Conservation (phyloP, 1,140 invertebrate genomes). For the Temnothorax curvispinosus region DNA sequence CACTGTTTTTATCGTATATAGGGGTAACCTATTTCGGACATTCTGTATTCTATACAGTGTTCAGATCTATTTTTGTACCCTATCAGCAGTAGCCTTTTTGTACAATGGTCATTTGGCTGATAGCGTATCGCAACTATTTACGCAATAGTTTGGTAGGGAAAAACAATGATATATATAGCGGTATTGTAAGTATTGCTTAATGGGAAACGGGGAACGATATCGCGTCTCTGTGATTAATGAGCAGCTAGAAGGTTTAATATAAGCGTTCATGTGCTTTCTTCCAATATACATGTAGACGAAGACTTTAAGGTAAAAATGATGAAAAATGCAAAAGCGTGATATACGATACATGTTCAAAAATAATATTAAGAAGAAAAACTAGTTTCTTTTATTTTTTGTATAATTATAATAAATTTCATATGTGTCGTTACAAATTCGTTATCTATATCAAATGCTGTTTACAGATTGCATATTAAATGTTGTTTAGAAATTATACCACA, state of each 20-base stretch:
- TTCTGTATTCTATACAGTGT: neutral
- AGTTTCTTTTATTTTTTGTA: neutral
- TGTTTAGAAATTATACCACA: neutral
- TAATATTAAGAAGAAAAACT: neutral
- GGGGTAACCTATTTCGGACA: constrained; percentile 12
- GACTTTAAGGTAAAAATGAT: neutral
- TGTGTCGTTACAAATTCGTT: neutral
- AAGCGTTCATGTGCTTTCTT: neutral
- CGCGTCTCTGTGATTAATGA: neutral
- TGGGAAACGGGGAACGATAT: neutral
- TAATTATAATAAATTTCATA: neutral
- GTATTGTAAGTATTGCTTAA: neutral
- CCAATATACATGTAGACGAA: neutral
- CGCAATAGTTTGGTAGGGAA: neutral
- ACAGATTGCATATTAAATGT: neutral
- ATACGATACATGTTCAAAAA: neutral
- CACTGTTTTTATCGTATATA: neutral
- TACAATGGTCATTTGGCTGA: constrained; percentile 1
- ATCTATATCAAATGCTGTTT: neutral
- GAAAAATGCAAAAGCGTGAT: neutral
- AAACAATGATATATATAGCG: neutral
- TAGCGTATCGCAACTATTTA: neutral
- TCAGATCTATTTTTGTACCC: neutral
- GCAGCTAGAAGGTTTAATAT: neutral
- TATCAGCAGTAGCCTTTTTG: constrained; percentile 9